Conservation (phyloP, 1,140 invertebrate species). For the Macrosteles quadrilineatus region DNA sequence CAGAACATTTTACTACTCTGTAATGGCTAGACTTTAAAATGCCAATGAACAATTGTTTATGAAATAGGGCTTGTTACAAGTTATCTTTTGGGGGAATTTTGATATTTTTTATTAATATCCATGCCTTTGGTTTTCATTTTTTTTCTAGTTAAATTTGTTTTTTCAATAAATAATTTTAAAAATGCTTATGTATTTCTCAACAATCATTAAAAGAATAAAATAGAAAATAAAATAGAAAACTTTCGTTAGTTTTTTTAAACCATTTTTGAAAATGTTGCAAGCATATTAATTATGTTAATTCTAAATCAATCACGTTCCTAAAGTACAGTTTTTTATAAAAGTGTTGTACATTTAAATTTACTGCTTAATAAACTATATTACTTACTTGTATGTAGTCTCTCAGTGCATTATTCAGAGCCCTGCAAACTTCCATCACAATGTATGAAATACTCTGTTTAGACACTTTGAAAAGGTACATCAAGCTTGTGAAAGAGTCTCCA, state of each 20-base stretch:
- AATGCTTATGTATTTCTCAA: no score
- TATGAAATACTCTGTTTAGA: conserved; percentile 37
- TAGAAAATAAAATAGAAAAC: not conserved
- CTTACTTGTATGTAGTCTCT: conserved; percentile 33
- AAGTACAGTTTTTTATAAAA: not conserved
- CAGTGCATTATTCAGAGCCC: conserved; percentile 32
- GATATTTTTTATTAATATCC: no score
- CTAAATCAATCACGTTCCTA: conserved; percentile 3
- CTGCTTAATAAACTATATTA: conserved; percentile 32
- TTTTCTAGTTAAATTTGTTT: no score
- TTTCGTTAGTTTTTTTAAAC: not conserved
- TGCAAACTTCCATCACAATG: conserved; percentile 41
- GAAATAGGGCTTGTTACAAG: no score
- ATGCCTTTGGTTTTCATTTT: no score
- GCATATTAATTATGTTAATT: conserved; percentile 3
- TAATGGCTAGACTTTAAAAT: no score
- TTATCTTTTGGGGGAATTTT: no score
- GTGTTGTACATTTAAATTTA: not conserved
- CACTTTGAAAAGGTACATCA: conserved; percentile 40
- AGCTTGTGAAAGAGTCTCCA: conserved; percentile 43
- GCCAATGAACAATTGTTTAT: no score
- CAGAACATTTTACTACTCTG: no score
- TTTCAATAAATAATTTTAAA: no score
- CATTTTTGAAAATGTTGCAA: not conserved
- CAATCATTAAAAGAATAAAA: no score